Conservation (phyloP, 1,140 invertebrate genomes). For the Leptopilina boulardi region DNA sequence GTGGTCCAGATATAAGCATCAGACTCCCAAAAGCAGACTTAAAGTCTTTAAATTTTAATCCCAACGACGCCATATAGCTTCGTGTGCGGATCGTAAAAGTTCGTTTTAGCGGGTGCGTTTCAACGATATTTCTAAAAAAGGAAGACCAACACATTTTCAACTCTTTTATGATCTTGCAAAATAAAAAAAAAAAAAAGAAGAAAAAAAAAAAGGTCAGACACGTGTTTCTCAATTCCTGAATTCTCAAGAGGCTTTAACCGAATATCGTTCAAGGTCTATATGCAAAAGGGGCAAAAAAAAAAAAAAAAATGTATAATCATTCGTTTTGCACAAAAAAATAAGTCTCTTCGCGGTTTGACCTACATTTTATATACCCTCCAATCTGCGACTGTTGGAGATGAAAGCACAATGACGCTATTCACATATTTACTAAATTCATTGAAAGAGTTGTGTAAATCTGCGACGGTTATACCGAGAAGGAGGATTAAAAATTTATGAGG, state of each 20-base stretch:
- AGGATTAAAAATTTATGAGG: too few relatives aligned
- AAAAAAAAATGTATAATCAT: not conserved
- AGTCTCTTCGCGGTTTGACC: slow-evolving; percentile 57
- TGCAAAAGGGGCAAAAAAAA: not conserved
- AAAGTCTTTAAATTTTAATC: slow-evolving; percentile 17
- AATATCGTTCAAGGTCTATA: slow-evolving; percentile 3
- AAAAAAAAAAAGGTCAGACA: not conserved
- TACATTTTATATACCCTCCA: slow-evolving; percentile 48
- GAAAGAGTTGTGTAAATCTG: not conserved
- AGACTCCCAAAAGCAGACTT: not conserved
- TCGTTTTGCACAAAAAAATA: not conserved
- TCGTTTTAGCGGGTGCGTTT: not conserved
- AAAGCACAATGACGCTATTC: slow-evolving; percentile 18
- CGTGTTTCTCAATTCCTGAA: slow-evolving; percentile 1
- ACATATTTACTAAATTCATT: not conserved
- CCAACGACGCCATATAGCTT: not conserved
- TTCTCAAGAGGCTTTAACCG: not conserved
- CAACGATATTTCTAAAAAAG: slow-evolving; percentile 2
- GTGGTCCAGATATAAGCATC: not conserved
- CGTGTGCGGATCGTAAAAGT: not conserved
- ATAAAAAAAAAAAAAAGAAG: not conserved
- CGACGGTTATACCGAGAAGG: too few relatives aligned
- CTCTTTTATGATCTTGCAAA: slow-evolving; percentile 19
- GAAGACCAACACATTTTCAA: not conserved
- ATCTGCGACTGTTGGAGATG: not conserved